phyloP scores from a whole-genome alignment of 2,888 invertebrate species.

The Pasiphila rectangulata region DNA sequence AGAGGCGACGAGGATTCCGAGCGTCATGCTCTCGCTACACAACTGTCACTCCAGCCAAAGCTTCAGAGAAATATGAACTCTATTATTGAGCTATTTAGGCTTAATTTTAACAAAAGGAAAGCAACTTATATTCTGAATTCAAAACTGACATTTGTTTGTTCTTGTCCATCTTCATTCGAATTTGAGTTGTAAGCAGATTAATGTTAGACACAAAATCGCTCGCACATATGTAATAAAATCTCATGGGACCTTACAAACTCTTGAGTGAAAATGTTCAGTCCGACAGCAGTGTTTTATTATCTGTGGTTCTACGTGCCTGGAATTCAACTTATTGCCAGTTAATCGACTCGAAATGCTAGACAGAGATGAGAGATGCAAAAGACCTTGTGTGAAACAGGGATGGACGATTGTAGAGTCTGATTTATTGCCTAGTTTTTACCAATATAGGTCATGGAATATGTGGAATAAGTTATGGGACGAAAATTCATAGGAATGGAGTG shows the following conservation, averaged over 20 bases:
- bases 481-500: slow-evolving; percentile 1
- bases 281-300: slow-evolving; percentile 3
- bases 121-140: background rate
- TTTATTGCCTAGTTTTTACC: slow-evolving; percentile 31
- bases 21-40: slow-evolving; percentile 33
- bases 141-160: background rate
- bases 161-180: background rate
- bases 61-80: slow-evolving; percentile 1
- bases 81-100: background rate
- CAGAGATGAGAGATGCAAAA: slow-evolving; percentile 16
- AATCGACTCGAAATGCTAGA: slow-evolving; percentile 35
- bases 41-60: slow-evolving; percentile 3
- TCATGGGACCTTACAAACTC: background rate
- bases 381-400: slow-evolving; percentile 14
- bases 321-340: slow-evolving; percentile 52
- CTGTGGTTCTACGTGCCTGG: slow-evolving; percentile 51
- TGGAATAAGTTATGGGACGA: slow-evolving; percentile 3
- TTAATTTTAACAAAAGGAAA: too few species aligned
- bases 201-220: too few species aligned
- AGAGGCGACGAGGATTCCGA: slow-evolving; percentile 38
- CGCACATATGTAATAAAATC: background rate
- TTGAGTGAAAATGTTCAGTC: slow-evolving; percentile 1
- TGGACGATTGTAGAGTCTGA: slow-evolving; percentile 18
- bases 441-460: slow-evolving; percentile 29
- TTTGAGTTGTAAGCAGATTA: too few species aligned